These are phyloP conservation scores for Aramus guarauna DNA, from an alignment of 2,113 vertebrate species.

Conservation along the genomic window DNA sequence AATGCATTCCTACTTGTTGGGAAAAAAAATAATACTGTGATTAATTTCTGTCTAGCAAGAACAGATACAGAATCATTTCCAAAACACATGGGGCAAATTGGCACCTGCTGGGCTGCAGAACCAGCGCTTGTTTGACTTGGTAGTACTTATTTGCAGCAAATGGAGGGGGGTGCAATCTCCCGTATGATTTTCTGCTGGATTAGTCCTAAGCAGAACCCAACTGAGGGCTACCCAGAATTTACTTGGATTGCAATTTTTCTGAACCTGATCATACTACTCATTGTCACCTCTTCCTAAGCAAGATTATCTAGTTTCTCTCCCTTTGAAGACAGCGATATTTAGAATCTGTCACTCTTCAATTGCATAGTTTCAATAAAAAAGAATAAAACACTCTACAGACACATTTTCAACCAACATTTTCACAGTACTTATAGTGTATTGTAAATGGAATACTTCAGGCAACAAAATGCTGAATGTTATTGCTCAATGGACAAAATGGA, in stretches of 20 bases:
- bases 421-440: not conserved
- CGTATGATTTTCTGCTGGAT: not conserved
- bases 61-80: not conserved
- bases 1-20: not conserved
- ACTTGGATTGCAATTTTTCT: not conserved
- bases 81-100: not conserved
- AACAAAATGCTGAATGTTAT: constrained; percentile 4
- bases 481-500: constrained; percentile 28
- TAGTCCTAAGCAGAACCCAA: not conserved
- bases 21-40: not conserved
- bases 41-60: not conserved
- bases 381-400: not conserved
- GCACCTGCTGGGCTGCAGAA: constrained; percentile 10
- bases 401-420: not conserved
- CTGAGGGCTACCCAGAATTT: not conserved
- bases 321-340: constrained; percentile 3
- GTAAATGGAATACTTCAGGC: constrained; percentile 19
- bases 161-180: not conserved
- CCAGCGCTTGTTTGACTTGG: not conserved
- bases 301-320: not conserved
- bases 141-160: not conserved
- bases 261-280: not conserved
- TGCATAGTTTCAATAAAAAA: not conserved
- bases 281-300: not conserved
- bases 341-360: not conserved